phyloP scores from a whole-genome alignment of 2,113 vertebrate species.

The Channa argus region DNA sequence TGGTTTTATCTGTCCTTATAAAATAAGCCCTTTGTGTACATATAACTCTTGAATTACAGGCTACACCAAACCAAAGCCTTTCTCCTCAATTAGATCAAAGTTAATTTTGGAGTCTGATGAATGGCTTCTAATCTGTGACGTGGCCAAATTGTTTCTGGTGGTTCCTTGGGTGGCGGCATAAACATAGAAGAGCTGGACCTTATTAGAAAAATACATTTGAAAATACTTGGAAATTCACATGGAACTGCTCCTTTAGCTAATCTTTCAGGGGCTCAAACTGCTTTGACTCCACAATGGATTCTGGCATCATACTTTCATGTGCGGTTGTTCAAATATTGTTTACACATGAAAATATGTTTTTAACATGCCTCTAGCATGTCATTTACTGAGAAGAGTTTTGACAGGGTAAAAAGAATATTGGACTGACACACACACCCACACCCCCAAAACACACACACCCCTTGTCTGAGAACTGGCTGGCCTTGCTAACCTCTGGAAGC shows the following conservation, averaged over 20 bases:
- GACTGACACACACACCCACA: conserved; percentile 32
- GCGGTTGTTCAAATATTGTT: conserved; percentile 49
- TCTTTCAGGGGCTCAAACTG: neutral
- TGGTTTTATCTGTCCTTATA: conserved; percentile 52
- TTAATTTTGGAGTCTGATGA: conserved; percentile 25
- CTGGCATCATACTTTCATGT: conserved; percentile 53
- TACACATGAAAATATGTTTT: conserved; percentile 51
- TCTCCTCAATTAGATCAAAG: conserved; percentile 58
- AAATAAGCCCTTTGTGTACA: conserved; percentile 51
- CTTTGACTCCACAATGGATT: conserved; percentile 16
- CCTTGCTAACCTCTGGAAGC: conserved; percentile 79
- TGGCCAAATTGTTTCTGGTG: conserved; percentile 50
- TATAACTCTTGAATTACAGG: conserved; percentile 46
- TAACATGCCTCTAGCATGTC: conserved; percentile 18
- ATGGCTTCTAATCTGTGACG: conserved; percentile 49
- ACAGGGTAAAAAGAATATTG: conserved; percentile 30
- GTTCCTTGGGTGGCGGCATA: conserved; percentile 55
- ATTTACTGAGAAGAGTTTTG: conserved; percentile 26
- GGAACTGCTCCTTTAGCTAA: conserved; percentile 36
- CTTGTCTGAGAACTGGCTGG: conserved; percentile 83
- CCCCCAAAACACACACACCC: neutral
- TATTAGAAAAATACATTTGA: conserved; percentile 36
- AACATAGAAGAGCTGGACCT: conserved; percentile 47
- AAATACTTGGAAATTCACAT: conserved; percentile 44
- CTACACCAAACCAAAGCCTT: conserved; percentile 28